Evolutionary conservation across 2,797 vertebrate species (phyloP), one percentile per base, ranked within the genome.

Genomic region (Crocidura indochinensis): DNA sequence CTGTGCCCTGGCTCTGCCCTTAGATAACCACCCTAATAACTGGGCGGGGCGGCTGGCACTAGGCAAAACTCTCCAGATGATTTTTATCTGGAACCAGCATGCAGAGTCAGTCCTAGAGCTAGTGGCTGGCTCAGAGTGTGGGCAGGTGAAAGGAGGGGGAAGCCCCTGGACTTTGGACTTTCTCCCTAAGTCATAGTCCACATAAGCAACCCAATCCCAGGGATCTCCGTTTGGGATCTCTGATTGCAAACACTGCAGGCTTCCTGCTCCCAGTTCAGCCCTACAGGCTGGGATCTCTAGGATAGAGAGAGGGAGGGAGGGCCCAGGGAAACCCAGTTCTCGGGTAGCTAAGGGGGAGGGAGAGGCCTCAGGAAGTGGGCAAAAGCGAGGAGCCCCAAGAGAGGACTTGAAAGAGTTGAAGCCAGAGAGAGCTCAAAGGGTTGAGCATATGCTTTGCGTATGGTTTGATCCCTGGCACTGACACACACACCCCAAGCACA

Each of bases 101-200:
- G 38, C 60, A 3, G n/a, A 10, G 20, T 73, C 11, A 56, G 53
- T 19, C 53, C 2, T 56, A 19, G 11, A 56, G 19, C 11, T 56
- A 56, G 11, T 56, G 53, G 53, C 53, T 56, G 53, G 19, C 6
- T 2, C 53, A 56, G 19, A 56, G 38, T 38, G 38, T 38, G 38
- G 38, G 38, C 38, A 38, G 38, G 38, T 38, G 38, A 38, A 38
- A 38, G 38, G 38, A 56, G 53, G 11, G 53, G 38, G 38, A n/a
- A n/a, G n/a, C 5, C 64, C 3, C 0, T 15, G 68, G 82, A 87
- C 24, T 71, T 27, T 84, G 91, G 90, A 92, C 94, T 95, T 96
- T 60, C 68, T 56, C 65, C 94, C 47, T 2, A 22, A 76, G 80
- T 56, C 76, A 82, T 22, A 82, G 80, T 89, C 84, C 84, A 65